Evolutionary conservation across 2,113 vertebrate species (phyloP), one percentile per base, ranked within the genome.

Genomic region (Cardinalis cardinalis): DNA sequence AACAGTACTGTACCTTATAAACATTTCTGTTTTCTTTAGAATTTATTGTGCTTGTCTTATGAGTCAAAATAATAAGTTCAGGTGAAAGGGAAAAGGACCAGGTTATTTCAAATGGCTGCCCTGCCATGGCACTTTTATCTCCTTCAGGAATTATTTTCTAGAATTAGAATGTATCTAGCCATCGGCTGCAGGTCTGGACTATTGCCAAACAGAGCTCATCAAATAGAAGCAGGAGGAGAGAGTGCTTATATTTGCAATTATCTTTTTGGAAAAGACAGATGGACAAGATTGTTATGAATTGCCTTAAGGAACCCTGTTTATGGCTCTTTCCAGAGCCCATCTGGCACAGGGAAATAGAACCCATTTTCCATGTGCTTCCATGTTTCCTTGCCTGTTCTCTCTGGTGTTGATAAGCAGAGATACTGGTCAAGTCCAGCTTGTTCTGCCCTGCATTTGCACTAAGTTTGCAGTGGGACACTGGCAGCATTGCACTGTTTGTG

Each of bases 241-340:
- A 77, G 60, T 89, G 79, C 93, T 94, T 95, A 48, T 93, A 88
- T 91, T 93, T 93, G 88, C 90, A 93, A 75, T 95, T 95, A 95
- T 86, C 79, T 75, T 92, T 96, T 95, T 90, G 86, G 93, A 91
- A 91, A 94, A 93, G 83, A 86, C 93, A 95, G 92, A 94, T 95
- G 92, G 95, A 72, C 85, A 86, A 74, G 83, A 87, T 91, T 58
- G 84, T 87, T 95, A 92, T 46, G 72, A 91, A 89, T 89, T 94
- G 91, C 92, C 93, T 88, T 91, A 81, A 92, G 95, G 92, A 92
- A 72, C 87, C 80, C 73, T 82, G 84, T 84, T 92, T 76, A 84
- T 88, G 95, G 77, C 80, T 93, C 55, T 84, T 90, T 83, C 61
- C 88, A 88, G 92, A 91, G 85, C 83, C 90, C 89, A 78, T 91